Evolutionary conservation across 2,888 invertebrate species (phyloP).

Genomic region (Eurytoma adleriae): DNA sequence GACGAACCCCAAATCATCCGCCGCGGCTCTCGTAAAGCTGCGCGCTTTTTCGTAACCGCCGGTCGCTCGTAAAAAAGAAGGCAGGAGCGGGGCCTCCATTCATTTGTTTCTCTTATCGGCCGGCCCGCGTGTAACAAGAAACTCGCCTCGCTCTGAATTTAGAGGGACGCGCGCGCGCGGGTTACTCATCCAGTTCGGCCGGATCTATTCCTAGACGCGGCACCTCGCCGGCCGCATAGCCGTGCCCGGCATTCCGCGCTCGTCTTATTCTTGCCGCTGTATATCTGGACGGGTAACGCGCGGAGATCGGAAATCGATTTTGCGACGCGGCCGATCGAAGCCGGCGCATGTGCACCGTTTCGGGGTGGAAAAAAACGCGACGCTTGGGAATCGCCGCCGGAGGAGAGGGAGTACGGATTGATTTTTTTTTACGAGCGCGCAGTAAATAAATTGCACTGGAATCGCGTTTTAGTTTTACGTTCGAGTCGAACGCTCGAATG

Average conservation of each 20-base stretch:
- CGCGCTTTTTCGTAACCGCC: neutral
- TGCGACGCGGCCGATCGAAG: neutral
- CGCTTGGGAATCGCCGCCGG: neutral
- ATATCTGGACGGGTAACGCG: neutral
- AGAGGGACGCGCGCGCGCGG: slow-evolving; percentile 22
- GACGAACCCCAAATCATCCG: too few relatives aligned
- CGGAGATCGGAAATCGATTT: neutral
- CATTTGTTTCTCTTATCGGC: slow-evolving; percentile 43
- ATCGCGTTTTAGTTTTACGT: too few relatives aligned
- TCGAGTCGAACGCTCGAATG: too few relatives aligned
- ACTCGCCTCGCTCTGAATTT: slow-evolving; percentile 52
- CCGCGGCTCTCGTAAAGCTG: neutral
- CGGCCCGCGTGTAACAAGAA: slow-evolving; percentile 41
- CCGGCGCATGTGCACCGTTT: neutral
- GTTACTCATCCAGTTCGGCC: slow-evolving; percentile 53
- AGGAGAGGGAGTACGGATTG: too few relatives aligned
- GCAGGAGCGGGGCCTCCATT: neutral
- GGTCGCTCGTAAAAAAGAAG: neutral
- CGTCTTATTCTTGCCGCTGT: slow-evolving; percentile 24
- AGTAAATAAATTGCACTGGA: too few relatives aligned
- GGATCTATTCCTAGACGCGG: slow-evolving; percentile 53
- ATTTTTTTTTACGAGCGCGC: too few relatives aligned
- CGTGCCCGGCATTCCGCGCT: slow-evolving; percentile 42
- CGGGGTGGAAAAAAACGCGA: neutral
- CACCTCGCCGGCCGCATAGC: slow-evolving; percentile 8